A percentile compares a stretch with the other conserved stretches of the same genome.
Evolutionary conservation across 1,140 invertebrate genomes (phyloP).

Genomic region (Platorchestia sp.): DNA sequence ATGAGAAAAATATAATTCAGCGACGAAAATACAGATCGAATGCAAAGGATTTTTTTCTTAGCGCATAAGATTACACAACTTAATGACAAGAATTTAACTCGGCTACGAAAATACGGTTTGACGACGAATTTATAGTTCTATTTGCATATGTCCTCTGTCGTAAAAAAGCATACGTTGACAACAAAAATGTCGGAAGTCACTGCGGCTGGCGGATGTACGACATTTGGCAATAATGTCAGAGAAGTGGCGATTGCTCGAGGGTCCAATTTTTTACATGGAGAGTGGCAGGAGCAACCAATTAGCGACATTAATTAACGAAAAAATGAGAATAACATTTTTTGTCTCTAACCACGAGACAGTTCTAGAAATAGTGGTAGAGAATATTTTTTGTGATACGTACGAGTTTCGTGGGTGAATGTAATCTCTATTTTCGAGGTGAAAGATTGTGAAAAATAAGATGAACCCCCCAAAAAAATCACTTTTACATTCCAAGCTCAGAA

Average conservation of each 20-base stretch:
- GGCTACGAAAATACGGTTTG: too few species aligned
- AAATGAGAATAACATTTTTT: conserved; percentile 10
- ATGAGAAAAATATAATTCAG: too few species aligned
- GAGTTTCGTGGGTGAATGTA: neutral
- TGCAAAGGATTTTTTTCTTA: too few species aligned
- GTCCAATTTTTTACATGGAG: neutral
- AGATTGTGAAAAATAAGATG: too few species aligned
- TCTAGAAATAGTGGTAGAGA: neutral
- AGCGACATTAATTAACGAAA: conserved; percentile 20
- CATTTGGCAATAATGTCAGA: neutral
- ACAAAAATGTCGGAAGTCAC: neutral
- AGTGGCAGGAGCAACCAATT: neutral
- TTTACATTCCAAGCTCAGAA: too few species aligned
- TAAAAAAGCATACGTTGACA: too few species aligned
- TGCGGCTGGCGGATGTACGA: neutral
- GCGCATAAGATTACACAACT: too few species aligned
- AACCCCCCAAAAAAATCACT: too few species aligned
- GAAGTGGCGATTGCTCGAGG: neutral
- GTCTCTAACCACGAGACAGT: neutral
- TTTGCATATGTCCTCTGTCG: too few species aligned
- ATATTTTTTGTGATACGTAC: neutral
- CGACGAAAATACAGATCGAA: too few species aligned
- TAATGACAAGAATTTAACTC: too few species aligned
- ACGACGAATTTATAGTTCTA: too few species aligned
- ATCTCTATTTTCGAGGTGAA: neutral